Percentiles rank a stretch among this genome's conserved stretches.
Conservation (phyloP, 2,888 invertebrate species). For the Apantesis nais region DNA sequence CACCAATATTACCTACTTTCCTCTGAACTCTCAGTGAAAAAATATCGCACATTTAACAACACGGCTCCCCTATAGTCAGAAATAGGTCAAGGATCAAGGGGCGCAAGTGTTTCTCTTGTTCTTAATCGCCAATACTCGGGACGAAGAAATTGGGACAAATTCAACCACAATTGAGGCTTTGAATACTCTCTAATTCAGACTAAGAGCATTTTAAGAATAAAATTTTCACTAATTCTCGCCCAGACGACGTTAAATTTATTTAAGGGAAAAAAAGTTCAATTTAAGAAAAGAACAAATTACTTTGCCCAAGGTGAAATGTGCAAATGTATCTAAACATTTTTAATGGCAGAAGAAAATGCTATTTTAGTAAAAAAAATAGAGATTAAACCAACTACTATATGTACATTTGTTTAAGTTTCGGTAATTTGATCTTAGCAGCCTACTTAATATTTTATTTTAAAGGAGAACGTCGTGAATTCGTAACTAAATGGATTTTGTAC, state of each 20-base stretch:
- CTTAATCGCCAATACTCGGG: conserved; percentile 26
- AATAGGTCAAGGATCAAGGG: conserved; percentile 49
- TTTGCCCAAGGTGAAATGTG: neutral
- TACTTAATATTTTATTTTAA: neutral
- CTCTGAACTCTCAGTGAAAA: too few species aligned
- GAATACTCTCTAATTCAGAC: conserved; percentile 28
- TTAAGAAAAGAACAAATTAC: conserved; percentile 13
- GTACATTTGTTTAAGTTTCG: neutral
- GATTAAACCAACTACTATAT: neutral
- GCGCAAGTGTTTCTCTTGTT: conserved; percentile 27
- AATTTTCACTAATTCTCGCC: conserved; percentile 25
- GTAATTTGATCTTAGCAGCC: neutral
- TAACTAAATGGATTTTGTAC: conserved; percentile 3
- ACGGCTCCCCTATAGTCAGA: conserved; percentile 31
- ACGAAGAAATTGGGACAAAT: conserved; percentile 37
- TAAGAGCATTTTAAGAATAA: conserved; percentile 33
- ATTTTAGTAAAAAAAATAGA: too few species aligned
- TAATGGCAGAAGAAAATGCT: neutral
- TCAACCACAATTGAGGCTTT: conserved; percentile 34
- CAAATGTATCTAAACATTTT: neutral
- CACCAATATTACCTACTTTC: conserved; percentile 24
- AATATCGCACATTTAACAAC: conserved; percentile 24
- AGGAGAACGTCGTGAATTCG: neutral
- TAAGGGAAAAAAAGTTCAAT: conserved; percentile 25
- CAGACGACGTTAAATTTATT: conserved; percentile 36